Evolutionary conservation across 2,888 invertebrate species (phyloP).

Genomic region (Eupithecia pulchellata): DNA sequence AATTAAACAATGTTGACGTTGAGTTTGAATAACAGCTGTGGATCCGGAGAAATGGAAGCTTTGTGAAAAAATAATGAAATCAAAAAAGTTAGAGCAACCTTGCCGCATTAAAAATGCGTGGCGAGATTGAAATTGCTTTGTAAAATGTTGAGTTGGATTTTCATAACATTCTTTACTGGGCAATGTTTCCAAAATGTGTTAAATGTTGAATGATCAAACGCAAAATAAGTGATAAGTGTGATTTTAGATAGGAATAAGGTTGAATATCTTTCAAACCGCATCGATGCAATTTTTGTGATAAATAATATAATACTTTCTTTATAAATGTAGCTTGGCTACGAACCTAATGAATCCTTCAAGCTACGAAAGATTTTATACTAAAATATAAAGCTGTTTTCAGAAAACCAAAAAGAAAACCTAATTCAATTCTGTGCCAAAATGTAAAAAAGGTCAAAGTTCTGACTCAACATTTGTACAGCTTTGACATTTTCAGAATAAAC

Average conservation of each 20-base stretch:
- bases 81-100: conserved; percentile 52
- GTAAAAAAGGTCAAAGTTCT: background rate
- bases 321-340: background rate
- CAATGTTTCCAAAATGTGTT: conserved; percentile 26
- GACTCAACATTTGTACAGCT: background rate
- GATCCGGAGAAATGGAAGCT: conserved; percentile 45
- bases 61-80: conserved; percentile 49
- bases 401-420: background rate
- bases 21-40: conserved; percentile 45
- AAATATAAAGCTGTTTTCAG: background rate
- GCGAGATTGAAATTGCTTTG: conserved; percentile 55
- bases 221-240: background rate
- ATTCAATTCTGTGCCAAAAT: background rate
- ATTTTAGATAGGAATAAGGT: background rate
- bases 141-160: conserved; percentile 50
- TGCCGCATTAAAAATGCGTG: conserved; percentile 52
- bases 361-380: background rate
- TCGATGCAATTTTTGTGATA: background rate
- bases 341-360: background rate
- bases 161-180: conserved; percentile 48
- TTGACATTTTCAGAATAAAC: conserved; percentile 7
- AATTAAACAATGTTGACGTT: conserved; percentile 50
- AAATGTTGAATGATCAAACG: background rate
- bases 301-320: background rate
- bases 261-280: background rate